Base-by-base conservation (phyloP, 2,888 invertebrate genomes). In the Eilema depressum region DNA sequence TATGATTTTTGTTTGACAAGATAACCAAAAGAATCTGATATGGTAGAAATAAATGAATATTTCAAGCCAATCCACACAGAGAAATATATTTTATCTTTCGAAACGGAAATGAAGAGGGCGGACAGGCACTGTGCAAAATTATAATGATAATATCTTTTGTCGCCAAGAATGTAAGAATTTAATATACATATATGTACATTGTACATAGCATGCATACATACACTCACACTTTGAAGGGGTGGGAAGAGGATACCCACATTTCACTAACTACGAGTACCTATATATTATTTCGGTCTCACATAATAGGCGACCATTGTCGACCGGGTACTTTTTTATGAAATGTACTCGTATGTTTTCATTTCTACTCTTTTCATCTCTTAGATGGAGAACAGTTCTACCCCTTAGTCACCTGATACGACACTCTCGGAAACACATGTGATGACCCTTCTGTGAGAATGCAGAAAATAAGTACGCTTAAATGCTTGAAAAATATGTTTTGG, bases 81-180 rank as follows among this genome's bases (percentile, higher is more conserved):
- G 66, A 71, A 64, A 68, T 33, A 69, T 71, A 59, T 68, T 41
- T 66, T 76, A 74, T 79, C 80, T 66, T 71, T 76, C 74, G 76
- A 76, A 84, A 77, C 72, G 75, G 78, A 79, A 78, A 81, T 79
- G 79, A 77, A 84, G 74, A 76, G 73, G 71, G 74, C 75, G 77
- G 68, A 69, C 71, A 69, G 64, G 61, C 66, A 69, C 69, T 80
- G 72, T 67, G 66, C 63, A 75, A 79, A 77, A 79, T 73, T 81
- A 74, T 66, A 73, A 63, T 41, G 76, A 80, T 80, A 78, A 62
- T 66, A 73, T 76, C 73, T 70, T 63, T 68, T 63, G 71, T 53
- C 65, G 37, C 68, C 69, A 73, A 59, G 37, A 64, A 70, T 63
- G 69, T 76, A 66, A 64, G 73, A 75, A 78, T 80, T 80, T 78